phyloP scores from a whole-genome alignment of 2,797 vertebrate species.

The Thalassophryne amazonica region DNA sequence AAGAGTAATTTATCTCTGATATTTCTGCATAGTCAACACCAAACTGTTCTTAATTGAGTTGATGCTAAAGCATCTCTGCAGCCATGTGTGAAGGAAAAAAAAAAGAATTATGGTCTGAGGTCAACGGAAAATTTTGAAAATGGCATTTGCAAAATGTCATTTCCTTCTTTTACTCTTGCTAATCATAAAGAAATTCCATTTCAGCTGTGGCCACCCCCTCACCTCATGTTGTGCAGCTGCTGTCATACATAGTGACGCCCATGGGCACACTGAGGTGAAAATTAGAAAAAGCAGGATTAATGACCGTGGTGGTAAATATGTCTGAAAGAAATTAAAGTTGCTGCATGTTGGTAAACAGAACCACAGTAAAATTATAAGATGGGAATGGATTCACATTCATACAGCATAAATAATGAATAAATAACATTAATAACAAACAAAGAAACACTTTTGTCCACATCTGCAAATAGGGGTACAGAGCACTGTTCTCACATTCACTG shows the following conservation, averaged over 20 bases:
- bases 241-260: not conserved
- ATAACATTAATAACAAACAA: too few species aligned
- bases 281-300: not conserved
- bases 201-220: constrained; percentile 2
- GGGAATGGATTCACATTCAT: too few species aligned
- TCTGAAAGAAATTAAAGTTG: too few species aligned
- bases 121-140: constrained; percentile 38
- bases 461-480: too few species aligned
- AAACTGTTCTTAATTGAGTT: constrained; percentile 27
- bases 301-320: not conserved
- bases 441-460: too few species aligned
- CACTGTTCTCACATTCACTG: too few species aligned
- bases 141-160: constrained; percentile 47
- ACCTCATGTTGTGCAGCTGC: constrained; percentile 3
- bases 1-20: not conserved
- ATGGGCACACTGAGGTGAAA: not conserved
- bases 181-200: constrained; percentile 29
- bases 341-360: too few species aligned
- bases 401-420: too few species aligned
- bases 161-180: constrained; percentile 31
- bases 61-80: constrained; percentile 20
- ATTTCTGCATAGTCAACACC: not conserved
- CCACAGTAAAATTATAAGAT: too few species aligned
- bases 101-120: constrained; percentile 34
- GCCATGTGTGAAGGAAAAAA: constrained; percentile 13